Conservation (phyloP, 2,797 vertebrate genomes). For the Artibeus jamaicensis region DNA sequence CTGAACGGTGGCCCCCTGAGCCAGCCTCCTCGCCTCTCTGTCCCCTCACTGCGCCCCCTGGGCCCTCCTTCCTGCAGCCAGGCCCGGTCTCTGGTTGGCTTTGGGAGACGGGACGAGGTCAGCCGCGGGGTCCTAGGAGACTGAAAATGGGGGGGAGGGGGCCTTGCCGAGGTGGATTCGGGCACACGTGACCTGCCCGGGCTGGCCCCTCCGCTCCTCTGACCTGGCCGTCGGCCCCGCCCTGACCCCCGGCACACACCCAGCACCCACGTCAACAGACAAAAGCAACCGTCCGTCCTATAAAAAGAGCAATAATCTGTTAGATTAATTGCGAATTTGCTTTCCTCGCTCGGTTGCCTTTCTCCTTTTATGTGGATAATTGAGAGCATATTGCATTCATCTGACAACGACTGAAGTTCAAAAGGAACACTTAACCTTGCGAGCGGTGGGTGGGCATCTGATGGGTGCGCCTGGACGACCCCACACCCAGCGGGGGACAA, state of each 20-base stretch:
- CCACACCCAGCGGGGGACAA: not conserved
- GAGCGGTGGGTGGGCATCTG: not conserved
- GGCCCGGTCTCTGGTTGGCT: not conserved
- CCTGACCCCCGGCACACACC: not conserved
- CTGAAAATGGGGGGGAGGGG: not conserved
- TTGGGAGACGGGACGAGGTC: too few species aligned
- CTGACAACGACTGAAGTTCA: constrained; percentile 32
- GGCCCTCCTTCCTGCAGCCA: not conserved
- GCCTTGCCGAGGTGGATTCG: not conserved
- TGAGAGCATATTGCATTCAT: constrained; percentile 46
- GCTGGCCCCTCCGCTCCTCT: not conserved
- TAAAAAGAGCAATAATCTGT: constrained; percentile 56
- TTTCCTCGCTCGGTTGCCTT: constrained; percentile 41
- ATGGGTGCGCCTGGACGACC: not conserved
- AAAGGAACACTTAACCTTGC: constrained; percentile 16
- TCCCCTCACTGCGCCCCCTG: too few species aligned
- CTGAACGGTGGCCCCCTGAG: not conserved
- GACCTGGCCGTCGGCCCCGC: not conserved
- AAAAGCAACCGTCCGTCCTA: constrained; percentile 11
- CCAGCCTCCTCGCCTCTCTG: too few species aligned
- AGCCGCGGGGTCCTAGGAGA: not conserved
- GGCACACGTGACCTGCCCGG: not conserved
- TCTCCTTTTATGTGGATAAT: constrained; percentile 56
- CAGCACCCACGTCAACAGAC: not conserved
- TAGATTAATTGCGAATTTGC: constrained; percentile 53